phyloP scores from a whole-genome alignment of 2,888 invertebrate genomes.

The Oasisia sp. region DNA sequence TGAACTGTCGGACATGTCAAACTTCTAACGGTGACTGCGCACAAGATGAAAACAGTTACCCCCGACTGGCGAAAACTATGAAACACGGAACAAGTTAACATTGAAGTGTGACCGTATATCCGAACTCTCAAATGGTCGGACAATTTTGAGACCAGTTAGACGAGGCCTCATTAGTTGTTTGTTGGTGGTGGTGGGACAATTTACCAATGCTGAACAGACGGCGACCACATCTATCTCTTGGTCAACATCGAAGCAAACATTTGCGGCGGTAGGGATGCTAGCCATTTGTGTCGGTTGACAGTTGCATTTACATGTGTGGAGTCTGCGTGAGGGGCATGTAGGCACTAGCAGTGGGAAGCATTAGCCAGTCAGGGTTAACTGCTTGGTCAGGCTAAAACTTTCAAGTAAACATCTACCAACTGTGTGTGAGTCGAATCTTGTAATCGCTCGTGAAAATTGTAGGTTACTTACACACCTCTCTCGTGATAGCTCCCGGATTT shows the following conservation, averaged over 20 bases:
- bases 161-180: no score
- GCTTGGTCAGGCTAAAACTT: slow-evolving; percentile 2
- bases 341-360: background rate
- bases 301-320: background rate
- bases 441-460: no score
- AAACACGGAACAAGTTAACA: background rate
- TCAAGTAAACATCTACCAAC: slow-evolving; percentile 6
- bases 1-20: slow-evolving; percentile 43
- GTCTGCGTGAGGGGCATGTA: background rate
- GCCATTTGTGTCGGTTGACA: background rate
- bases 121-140: background rate
- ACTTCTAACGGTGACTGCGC: background rate
- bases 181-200: background rate
- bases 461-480: no score
- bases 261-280: background rate
- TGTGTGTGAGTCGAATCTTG: background rate
- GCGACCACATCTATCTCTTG: background rate
- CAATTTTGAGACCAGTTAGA: no score
- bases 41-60: background rate
- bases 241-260: background rate
- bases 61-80: background rate
- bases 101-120: background rate
- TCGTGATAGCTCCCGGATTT: no score
- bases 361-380: background rate
- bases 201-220: background rate